Evolutionary conservation across 2,113 vertebrate genomes (phyloP), one percentile per base, ranked within the genome.

Genomic region (Corydoras maculifer): DNA sequence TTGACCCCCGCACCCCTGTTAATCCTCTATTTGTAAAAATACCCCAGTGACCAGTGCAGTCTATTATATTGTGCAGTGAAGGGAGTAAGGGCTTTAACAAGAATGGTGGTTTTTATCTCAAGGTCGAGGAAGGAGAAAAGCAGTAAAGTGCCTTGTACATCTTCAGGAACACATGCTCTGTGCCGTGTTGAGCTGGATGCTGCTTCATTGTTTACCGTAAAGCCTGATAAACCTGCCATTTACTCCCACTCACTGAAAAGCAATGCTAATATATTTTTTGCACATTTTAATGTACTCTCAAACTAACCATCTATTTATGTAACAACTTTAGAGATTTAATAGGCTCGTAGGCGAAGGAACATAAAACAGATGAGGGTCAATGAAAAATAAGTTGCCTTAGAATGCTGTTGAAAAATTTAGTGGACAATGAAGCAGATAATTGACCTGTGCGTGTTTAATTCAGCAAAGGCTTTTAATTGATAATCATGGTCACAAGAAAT

Each of bases 11-110:
- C 11, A 62, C 30, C 66, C 80, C 66, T 61, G 68, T 74, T 82
- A 81, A 78, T 83, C 79, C 78, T 65, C 76, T 8, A 54, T 55
- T 14, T 74, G 73, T 81, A 79, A 84, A 81, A 84, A 84, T 84
- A 86, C 82, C 82, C 84, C 80, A 73, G 70, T 31, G 65, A 79
- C 81, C 18, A 69, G 79, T 72, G 79, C 65, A 77, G 75, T 76
- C 57, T 69, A 18, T 84, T 89, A 89, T 73, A 77, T 87, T 88
- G 84, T 68, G 55, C 74, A 51, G 68, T 82, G 82, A 86, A 79
- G 83, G 86, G 86, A 25, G 18, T 25, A 70, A 59, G 30, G 57
- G 48, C 5, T 60, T 77, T 65, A 51, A 69, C 65, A 48, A 65
- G 55, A 35, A 48, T 32, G 53, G 13, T 65, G 18, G 32, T 71